Percentiles rank a stretch among this genome's conserved stretches.
These are phyloP conservation scores for Cosmorhoe ocellata DNA, from an alignment of 2,888 invertebrate genomes.

Conservation along the genomic window DNA sequence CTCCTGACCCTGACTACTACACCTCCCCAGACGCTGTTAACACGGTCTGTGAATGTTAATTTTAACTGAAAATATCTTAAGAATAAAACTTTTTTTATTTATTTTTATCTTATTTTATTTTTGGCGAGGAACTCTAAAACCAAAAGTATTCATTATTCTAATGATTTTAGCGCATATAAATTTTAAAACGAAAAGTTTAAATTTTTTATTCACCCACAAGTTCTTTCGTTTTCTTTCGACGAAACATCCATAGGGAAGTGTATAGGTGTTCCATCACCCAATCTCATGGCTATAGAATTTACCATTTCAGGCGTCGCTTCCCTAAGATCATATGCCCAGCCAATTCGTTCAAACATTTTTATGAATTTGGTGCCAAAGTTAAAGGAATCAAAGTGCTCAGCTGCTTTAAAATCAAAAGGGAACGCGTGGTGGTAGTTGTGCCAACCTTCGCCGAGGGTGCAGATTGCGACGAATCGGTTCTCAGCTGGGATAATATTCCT, in stretches of 20 bases:
- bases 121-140: background rate
- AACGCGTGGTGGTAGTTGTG: slow-evolving; percentile 91
- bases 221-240: slow-evolving; percentile 32
- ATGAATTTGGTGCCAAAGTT: slow-evolving; percentile 68
- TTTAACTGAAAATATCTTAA: background rate
- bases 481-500: slow-evolving; percentile 85
- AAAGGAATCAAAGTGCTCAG: slow-evolving; percentile 78
- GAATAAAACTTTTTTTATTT: slow-evolving; percentile 14
- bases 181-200: background rate
- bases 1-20: slow-evolving; percentile 32
- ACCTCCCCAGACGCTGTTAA: slow-evolving; percentile 5
- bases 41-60: slow-evolving; percentile 3
- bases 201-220: slow-evolving; percentile 30
- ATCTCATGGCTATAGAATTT: slow-evolving; percentile 65
- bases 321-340: slow-evolving; percentile 70
- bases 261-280: slow-evolving; percentile 70
- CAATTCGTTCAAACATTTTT: slow-evolving; percentile 62
- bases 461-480: slow-evolving; percentile 83
- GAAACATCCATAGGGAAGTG: slow-evolving; percentile 51
- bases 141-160: background rate
- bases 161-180: background rate
- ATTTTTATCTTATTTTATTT: slow-evolving; percentile 2
- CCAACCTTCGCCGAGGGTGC: slow-evolving; percentile 86
- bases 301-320: slow-evolving; percentile 72
- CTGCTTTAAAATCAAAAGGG: slow-evolving; percentile 85